Conservation (phyloP, 2,888 invertebrate genomes). For the Frankliniella intonsa region DNA sequence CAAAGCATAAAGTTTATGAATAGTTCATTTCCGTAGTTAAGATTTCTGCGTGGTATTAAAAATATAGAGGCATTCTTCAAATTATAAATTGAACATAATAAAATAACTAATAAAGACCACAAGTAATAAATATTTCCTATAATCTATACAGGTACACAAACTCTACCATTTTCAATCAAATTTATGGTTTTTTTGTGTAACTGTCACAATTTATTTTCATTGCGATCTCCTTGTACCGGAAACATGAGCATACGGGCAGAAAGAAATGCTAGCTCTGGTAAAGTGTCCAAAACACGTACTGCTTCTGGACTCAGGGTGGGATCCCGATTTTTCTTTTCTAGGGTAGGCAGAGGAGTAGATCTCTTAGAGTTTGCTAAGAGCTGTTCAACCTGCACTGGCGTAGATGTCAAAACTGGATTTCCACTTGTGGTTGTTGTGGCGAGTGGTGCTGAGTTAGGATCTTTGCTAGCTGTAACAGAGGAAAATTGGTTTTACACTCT, state of each 20-base stretch:
- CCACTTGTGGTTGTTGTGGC: slow-evolving; percentile 1
- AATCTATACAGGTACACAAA: no score
- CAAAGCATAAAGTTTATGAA: no score
- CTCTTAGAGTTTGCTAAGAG: not conserved
- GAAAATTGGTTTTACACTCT: not conserved
- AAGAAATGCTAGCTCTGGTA: slow-evolving; percentile 15
- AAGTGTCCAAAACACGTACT: slow-evolving; percentile 9
- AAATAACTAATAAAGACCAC: no score
- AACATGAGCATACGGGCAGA: slow-evolving; percentile 15
- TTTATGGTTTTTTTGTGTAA: no score
- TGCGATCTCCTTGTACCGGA: not conserved
- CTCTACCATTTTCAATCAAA: no score
- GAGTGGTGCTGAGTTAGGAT: not conserved
- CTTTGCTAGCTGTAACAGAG: slow-evolving; percentile 8
- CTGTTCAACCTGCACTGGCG: not conserved
- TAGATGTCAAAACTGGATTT: not conserved
- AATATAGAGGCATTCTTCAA: no score
- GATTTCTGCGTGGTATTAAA: no score
- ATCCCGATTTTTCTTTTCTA: not conserved
- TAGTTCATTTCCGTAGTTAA: no score
- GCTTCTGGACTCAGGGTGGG: not conserved
- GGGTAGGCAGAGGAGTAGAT: not conserved
- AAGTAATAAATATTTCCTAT: no score
- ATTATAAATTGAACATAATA: no score
- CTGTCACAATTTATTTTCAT: slow-evolving; percentile 15